Base-by-base conservation (phyloP, 2,113 vertebrate genomes). In the Paralichthys olivaceus region DNA sequence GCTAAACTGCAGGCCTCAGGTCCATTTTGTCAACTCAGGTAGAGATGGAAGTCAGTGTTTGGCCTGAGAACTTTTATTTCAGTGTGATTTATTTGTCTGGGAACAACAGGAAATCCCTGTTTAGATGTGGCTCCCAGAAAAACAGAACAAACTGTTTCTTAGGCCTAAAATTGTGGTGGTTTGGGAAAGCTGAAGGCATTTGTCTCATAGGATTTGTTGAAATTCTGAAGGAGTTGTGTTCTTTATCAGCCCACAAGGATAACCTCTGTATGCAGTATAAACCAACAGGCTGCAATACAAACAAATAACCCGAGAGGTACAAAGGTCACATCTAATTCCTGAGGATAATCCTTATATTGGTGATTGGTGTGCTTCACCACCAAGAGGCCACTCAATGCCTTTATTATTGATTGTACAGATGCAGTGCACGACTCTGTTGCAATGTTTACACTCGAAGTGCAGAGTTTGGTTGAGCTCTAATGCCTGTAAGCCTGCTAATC, bases 31-130 rank as follows among this genome's bases (percentile, higher is more conserved):
- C 23, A 66, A 40, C 73, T 83, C 59, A 72, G 75, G 56, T 75
- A 83, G 32, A 64, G 34, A 20, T 26, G 47, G n/a, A 28, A 70
- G 78, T 75, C 67, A 68, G 45, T 8, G 62, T 80, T 88, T 85
- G 45, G 60, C 5, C 69, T 78, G 82, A 83, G 77, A 84, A 81
- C 57, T 79, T 43, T 85, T 77, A 74, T 55, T 32, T 32, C 37
- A 25, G 63, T 58, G 47, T 77, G 67, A 90, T 90, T 85, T 90
- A 83, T 91, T 91, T 90, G 79, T 89, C 83, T 80, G 80, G 82
- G 71, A 87, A 87, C 83, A 89, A 91, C 90, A 94, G 92, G 92
- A 93, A 93, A 90, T 93, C 87, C 88, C 75, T 85, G 89, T 93
- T 92, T 92, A 88, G 78, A 91, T 8, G 19, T 34, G 20, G 3